Evolutionary conservation across 1,140 invertebrate genomes (phyloP), one percentile per base, ranked within the genome.

Genomic region (Spodoptera frugiperda): DNA sequence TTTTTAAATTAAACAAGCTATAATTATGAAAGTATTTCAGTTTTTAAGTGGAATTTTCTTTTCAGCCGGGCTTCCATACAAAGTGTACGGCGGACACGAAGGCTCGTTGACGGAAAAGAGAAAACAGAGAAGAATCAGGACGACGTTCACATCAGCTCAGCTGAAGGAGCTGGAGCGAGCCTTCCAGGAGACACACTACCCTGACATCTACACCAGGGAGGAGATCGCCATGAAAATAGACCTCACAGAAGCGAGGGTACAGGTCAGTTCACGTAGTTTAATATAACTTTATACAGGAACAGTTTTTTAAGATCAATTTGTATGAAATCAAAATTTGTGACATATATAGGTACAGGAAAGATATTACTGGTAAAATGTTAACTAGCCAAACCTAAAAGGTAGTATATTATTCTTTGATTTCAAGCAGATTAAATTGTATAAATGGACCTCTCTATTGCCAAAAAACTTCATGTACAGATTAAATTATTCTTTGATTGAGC

Each of bases 181-280:
- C 77, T 99, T 99, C 94, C 97, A 98, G 92, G 98, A 99, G 91
- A 99, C 99, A 6, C 99, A 99, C 93, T 99, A 99, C 95, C 99
- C 99, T 12, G 99, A 99, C 94, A 99, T 99, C 85, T 99, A 99
- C 93, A 99, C 98, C n/a, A 95, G 99, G 80, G 99, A 99, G 93
- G 99, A 99, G 94, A 99, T 99, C 80, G 99, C 99, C 33, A 98
- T 99, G 96, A 98, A 99, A 94, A 99, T 99, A 82, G 98, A 99
- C 94, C 96, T 99, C 72, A 99, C 99, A 6, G 99, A 99, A 95
- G 99, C 99, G 17, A 95, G 99, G 94, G 99, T 99, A 30, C 99
- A 99, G 97, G 99, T 99, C 11, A 48, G 71, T 73, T 4, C 2
- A 53, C 5, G n/a, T 19, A 9, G 1, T 30, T 30, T n/a, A 25